Conservation (phyloP, 2,888 invertebrate species). For the Chouioia cunea region DNA sequence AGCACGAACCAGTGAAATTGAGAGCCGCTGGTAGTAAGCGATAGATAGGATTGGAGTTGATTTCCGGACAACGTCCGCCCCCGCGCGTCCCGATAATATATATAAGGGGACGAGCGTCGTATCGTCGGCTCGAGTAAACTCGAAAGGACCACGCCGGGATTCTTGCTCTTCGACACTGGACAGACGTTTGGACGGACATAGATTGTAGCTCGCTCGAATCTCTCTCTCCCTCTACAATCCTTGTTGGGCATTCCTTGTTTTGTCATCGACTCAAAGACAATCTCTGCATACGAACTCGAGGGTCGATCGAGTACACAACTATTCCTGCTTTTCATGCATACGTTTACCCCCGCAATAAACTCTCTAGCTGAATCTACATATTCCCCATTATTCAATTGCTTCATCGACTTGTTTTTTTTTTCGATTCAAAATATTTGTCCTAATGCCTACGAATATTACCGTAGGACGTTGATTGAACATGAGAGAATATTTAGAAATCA, state of each 20-base stretch:
- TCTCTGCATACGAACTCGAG: conserved; percentile 53
- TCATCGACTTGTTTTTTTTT: not conserved
- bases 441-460: too few relatives aligned
- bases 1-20: conserved; percentile 45
- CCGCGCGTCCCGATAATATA: conserved; percentile 56
- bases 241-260: conserved; percentile 55
- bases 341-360: not conserved
- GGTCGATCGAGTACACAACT: conserved; percentile 54
- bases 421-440: too few relatives aligned
- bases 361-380: too few relatives aligned
- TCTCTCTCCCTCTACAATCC: conserved; percentile 14
- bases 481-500: conserved; percentile 29
- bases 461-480: too few relatives aligned
- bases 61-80: conserved; percentile 58
- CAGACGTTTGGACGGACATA: conserved; percentile 58
- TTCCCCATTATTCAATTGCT: too few relatives aligned
- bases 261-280: conserved; percentile 65
- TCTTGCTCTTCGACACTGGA: conserved; percentile 55
- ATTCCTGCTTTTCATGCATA: conserved; percentile 34
- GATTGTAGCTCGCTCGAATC: conserved; percentile 62
- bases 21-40: conserved; percentile 57
- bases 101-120: conserved; percentile 54
- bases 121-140: conserved; percentile 60
- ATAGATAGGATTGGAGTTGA: conserved; percentile 64
- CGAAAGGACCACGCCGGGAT: conserved; percentile 59